Base-by-base conservation (phyloP, 2,888 invertebrate species). In the Meteorus colon region DNA sequence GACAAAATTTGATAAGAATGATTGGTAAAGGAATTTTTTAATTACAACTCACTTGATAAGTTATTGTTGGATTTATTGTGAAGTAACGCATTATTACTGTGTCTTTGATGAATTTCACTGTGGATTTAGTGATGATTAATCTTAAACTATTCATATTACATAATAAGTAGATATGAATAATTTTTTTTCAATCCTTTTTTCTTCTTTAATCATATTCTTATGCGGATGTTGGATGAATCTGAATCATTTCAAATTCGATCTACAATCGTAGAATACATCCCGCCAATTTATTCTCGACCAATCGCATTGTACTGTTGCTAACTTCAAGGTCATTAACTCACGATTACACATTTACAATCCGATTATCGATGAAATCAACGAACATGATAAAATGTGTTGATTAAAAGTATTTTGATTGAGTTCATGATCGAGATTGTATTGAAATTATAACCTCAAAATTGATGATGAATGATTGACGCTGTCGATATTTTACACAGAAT, bases 81-180 rank as follows among this genome's bases (percentile, higher is more conserved):
- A n/a, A 2, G 62, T 27, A 62, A 10, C 31, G 55, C 55, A 55
- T 62, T 62, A 4, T 27, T 0, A 62, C 10, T 5, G 4, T 12
- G 65, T 65, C 10, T 65, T n/a, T 65, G 16, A 37, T 41, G 12
- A 65, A 34, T 65, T 19, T 65, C 19, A 1, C 6, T 4, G 41
- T 5, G 12, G 41, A 34, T 34, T 34, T 34, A 41, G 0, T 12
- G 3, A 19, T n/a, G 24, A 65, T 6, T 12, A 10, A 37, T 41
- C 41, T n/a, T 37, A 65, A 41, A 41, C 8, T 24, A n/a, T 19
- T 65, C 65, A 65, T 65, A 34, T 34, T 65, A 65, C 19, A 65
- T 34, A 37, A 31, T 12, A 41, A 41, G 14, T n/a, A 37, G n/a
- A 65, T 16, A 65, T 65, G 37, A 41, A 31, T 63, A 27, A 34